Evolutionary conservation across 2,113 vertebrate species (phyloP).

Genomic region (Leptobrachium ailaonicum): DNA sequence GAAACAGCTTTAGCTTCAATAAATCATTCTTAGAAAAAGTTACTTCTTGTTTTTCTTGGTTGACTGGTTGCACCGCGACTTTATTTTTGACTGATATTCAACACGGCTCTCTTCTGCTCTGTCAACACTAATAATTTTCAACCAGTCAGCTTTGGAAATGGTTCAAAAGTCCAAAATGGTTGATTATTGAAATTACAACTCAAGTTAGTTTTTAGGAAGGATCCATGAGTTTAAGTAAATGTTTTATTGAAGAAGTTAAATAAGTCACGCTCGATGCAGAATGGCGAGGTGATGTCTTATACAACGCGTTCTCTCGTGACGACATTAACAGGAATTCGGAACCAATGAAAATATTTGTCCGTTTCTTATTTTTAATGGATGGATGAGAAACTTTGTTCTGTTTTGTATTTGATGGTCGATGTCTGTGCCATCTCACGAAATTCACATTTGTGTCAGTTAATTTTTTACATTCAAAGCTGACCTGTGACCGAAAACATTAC

Average conservation of each 20-base stretch:
- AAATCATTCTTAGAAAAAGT: too few relatives aligned
- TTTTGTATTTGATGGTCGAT: background rate
- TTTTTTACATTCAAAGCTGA: background rate
- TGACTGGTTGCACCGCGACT: too few relatives aligned
- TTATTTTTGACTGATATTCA: background rate
- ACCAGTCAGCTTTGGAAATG: background rate
- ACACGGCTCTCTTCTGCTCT: background rate
- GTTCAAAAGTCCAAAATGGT: constrained; percentile 37
- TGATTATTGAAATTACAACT: background rate
- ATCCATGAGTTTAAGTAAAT: constrained; percentile 7
- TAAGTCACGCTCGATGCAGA: constrained; percentile 6
- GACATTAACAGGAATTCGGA: constrained; percentile 25
- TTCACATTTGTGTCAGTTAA: background rate
- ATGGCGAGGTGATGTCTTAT: background rate
- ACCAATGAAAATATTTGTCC: constrained; percentile 36
- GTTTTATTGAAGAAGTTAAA: constrained; percentile 40
- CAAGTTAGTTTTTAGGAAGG: constrained; percentile 21
- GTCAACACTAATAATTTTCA: background rate
- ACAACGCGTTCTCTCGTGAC: background rate
- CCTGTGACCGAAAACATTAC: background rate
- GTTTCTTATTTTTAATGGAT: too few relatives aligned
- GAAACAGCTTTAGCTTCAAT: too few relatives aligned
- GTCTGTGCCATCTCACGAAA: background rate
- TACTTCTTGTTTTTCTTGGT: too few relatives aligned
- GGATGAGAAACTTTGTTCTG: too few relatives aligned